A percentile compares a stretch with the other conserved stretches of the same genome.
Evolutionary conservation across 2,113 vertebrate species (phyloP).

Genomic region (Microcebus ravelobensis): DNA sequence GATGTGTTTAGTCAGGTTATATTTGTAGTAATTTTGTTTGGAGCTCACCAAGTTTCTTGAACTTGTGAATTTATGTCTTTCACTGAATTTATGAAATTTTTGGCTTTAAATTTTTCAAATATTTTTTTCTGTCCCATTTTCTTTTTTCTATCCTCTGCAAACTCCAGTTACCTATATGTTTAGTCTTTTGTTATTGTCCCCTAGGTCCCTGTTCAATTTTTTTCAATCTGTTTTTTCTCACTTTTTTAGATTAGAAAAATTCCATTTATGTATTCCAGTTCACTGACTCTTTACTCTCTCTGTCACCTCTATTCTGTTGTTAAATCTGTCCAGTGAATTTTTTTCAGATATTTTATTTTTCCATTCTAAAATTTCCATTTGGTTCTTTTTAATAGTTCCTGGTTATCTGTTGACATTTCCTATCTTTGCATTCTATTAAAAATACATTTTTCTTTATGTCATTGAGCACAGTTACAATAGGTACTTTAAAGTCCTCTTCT

Average conservation of each 20-base stretch:
- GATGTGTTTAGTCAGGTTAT: not conserved
- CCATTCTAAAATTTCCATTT: slow-evolving; percentile 34
- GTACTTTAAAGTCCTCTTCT: not conserved
- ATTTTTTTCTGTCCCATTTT: not conserved
- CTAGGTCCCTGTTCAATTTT: not conserved
- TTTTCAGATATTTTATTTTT: slow-evolving; percentile 34
- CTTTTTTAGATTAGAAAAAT: slow-evolving; percentile 12
- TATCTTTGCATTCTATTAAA: slow-evolving; percentile 26
- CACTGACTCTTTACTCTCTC: not conserved
- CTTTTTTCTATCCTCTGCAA: not conserved
- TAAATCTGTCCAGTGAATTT: not conserved
- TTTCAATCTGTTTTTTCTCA: not conserved
- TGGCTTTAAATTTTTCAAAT: slow-evolving; percentile 28
- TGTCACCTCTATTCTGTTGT: not conserved
- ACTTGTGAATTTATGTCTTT: slow-evolving; percentile 43
- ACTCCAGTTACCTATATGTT: not conserved
- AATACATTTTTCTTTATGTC: not conserved
- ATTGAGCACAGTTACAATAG: not conserved
- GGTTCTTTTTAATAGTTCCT: not conserved
- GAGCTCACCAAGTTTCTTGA: not conserved
- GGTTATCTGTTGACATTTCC: not conserved
- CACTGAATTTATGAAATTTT: not conserved
- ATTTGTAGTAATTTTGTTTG: slow-evolving; percentile 17
- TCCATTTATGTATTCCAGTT: not conserved
- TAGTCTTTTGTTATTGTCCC: not conserved